phyloP scores from a whole-genome alignment of 1,140 invertebrate species.

The Apis florea region DNA sequence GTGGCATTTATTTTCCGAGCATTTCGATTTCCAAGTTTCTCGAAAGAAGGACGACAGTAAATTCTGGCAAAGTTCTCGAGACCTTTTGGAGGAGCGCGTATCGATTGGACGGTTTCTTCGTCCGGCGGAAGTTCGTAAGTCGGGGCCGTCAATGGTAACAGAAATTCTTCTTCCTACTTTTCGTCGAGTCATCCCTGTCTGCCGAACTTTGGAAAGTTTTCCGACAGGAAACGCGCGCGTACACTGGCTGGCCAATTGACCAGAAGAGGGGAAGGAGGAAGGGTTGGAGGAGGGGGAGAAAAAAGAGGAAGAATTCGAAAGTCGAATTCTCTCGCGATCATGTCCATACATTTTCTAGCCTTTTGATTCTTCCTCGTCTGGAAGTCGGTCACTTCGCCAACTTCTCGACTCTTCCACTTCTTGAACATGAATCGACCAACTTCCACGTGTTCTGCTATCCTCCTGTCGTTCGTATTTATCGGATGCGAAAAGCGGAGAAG shows the following conservation, averaged over 20 bases:
- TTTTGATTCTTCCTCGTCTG: no score
- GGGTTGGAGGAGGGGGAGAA: background rate
- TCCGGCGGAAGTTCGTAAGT: slow-evolving; percentile 17
- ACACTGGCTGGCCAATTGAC: background rate
- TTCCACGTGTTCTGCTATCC: background rate
- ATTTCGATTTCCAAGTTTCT: background rate
- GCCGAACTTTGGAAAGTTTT: slow-evolving; percentile 4
- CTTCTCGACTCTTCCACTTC: background rate
- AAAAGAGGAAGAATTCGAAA: background rate
- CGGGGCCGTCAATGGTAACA: slow-evolving; percentile 21
- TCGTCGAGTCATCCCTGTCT: slow-evolving; percentile 9
- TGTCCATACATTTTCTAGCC: background rate
- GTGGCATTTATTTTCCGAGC: no score
- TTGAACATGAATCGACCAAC: background rate
- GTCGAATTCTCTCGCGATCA: background rate
- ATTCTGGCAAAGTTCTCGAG: background rate
- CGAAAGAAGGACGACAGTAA: background rate
- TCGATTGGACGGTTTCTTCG: slow-evolving; percentile 21
- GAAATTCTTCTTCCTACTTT: slow-evolving; percentile 21
- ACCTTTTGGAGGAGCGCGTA: background rate
- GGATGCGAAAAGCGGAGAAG: no score
- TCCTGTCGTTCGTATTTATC: background rate
- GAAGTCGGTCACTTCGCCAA: background rate
- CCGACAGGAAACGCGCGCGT: background rate
- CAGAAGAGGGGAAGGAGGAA: background rate